phyloP scores from a whole-genome alignment of 2,888 invertebrate genomes.

The Drosophila tripunctata region DNA sequence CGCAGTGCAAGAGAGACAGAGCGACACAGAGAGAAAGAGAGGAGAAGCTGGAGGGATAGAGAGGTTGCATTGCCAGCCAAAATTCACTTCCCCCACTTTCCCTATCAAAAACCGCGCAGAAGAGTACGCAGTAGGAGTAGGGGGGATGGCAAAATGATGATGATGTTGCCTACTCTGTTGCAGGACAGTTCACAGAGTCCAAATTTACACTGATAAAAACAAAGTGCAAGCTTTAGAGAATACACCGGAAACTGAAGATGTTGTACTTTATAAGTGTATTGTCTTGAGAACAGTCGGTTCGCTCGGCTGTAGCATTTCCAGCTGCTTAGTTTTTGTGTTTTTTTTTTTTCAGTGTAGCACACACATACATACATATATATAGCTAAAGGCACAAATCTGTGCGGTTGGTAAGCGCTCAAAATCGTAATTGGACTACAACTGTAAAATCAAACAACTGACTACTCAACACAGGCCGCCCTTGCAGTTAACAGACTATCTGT shows the following conservation, averaged over 20 bases:
- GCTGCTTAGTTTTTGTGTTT: neutral
- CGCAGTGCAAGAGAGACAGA: conserved; percentile 31
- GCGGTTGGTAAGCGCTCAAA: conserved; percentile 76
- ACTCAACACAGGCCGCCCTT: conserved; percentile 36
- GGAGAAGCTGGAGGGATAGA: neutral
- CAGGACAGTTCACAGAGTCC: conserved; percentile 35
- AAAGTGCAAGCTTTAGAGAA: too few relatives aligned
- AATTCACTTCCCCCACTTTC: neutral
- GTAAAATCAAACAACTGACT: conserved; percentile 76
- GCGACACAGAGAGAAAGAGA: neutral
- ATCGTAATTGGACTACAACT: conserved; percentile 79
- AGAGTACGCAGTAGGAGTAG: neutral
- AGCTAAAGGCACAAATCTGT: conserved; percentile 70
- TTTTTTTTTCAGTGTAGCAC: neutral
- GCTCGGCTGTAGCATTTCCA: too few relatives aligned
- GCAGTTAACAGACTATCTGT: conserved; percentile 10
- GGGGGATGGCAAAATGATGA: conserved; percentile 43
- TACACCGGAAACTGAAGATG: too few relatives aligned
- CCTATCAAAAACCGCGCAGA: conserved; percentile 25
- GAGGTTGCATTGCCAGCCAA: conserved; percentile 25
- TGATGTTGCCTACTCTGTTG: conserved; percentile 34
- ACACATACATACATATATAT: conserved; percentile 14
- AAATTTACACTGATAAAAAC: neutral
- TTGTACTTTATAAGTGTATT: too few relatives aligned
- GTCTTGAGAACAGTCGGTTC: too few relatives aligned